These are phyloP conservation scores for Haliclona indistincta DNA, from an alignment of 37 sponge, comb jelly and placozoan species.

Conservation along the genomic window DNA sequence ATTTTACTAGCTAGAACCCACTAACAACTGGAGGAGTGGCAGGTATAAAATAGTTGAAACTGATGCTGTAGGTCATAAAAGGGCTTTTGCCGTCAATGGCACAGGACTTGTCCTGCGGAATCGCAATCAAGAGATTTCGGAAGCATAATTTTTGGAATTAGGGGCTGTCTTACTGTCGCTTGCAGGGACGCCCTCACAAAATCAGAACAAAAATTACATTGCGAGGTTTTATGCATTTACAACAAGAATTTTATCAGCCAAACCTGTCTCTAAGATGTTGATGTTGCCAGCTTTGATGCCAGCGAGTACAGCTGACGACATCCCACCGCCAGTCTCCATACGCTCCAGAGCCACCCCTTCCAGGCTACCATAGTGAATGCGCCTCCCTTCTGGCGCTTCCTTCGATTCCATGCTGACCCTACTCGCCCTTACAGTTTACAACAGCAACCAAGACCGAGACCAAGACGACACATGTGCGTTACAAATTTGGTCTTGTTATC, in stretches of 20 bases:
- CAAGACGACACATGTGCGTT: neutral
- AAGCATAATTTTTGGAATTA: slow-evolving; percentile 95
- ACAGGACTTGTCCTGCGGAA: slow-evolving; percentile 84
- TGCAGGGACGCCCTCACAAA: slow-evolving; percentile 78
- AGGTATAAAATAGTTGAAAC: too few relatives aligned
- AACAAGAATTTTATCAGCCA: too few relatives aligned
- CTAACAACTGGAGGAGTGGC: too few relatives aligned
- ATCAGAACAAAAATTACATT: slow-evolving; percentile 8
- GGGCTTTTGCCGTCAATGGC: slow-evolving; percentile 92
- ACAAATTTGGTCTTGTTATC: neutral
- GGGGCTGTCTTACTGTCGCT: slow-evolving; percentile 71
- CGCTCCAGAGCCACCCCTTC: slow-evolving; percentile 52
- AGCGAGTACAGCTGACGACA: slow-evolving; percentile 65
- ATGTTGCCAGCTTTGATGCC: slow-evolving; percentile 91
- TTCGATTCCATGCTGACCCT: neutral
- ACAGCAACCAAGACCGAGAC: slow-evolving; percentile 2
- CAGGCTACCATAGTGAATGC: slow-evolving; percentile 69
- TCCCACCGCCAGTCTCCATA: neutral
- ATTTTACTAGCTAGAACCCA: too few relatives aligned
- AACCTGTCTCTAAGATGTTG: too few relatives aligned
- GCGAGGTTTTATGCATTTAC: too few relatives aligned
- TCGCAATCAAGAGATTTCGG: slow-evolving; percentile 99
- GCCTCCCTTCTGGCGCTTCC: slow-evolving; percentile 41
- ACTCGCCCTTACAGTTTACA: neutral
- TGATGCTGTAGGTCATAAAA: too few relatives aligned